Percentiles rank a stretch among this genome's conserved stretches.
These are phyloP conservation scores for Eudemis profundana DNA, from an alignment of 2,888 invertebrate genomes.

Conservation along the genomic window DNA sequence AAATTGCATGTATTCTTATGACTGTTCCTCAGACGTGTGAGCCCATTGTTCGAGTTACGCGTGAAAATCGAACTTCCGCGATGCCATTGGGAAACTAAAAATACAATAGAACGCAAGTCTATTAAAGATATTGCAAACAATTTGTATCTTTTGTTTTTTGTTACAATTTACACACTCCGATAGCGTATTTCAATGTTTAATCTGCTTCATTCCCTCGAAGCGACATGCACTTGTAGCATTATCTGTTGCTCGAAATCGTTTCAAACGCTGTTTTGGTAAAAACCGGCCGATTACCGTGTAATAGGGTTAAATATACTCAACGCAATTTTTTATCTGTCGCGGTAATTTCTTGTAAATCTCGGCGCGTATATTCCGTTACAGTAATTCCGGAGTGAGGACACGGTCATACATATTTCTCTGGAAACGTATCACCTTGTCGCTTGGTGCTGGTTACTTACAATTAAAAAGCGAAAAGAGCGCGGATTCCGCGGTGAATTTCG, in stretches of 20 bases:
- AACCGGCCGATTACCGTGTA: constrained; percentile 33
- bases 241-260: constrained; percentile 35
- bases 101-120: constrained; percentile 46
- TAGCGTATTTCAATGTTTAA: constrained; percentile 36
- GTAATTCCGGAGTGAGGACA: constrained; percentile 71
- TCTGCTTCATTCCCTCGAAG: constrained; percentile 24
- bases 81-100: constrained; percentile 53
- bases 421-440: constrained; percentile 81
- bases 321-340: constrained; percentile 64
- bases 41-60: constrained; percentile 65
- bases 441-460: constrained; percentile 80
- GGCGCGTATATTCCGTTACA: constrained; percentile 77
- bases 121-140: constrained; percentile 45
- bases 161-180: constrained; percentile 41
- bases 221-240: constrained; percentile 38
- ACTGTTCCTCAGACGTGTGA: constrained; percentile 57
- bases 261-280: constrained; percentile 37
- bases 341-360: constrained; percentile 71
- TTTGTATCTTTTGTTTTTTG: constrained; percentile 42
- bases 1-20: constrained; percentile 58
- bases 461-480: constrained; percentile 83
- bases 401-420: constrained; percentile 72
- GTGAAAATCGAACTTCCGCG: constrained; percentile 74
- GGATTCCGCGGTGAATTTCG: constrained; percentile 82
- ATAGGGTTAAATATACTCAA: constrained; percentile 47